Percentiles rank a stretch among this genome's conserved stretches.
phyloP scores from a whole-genome alignment of 2,888 invertebrate species.

The Heliconius ethilla region DNA sequence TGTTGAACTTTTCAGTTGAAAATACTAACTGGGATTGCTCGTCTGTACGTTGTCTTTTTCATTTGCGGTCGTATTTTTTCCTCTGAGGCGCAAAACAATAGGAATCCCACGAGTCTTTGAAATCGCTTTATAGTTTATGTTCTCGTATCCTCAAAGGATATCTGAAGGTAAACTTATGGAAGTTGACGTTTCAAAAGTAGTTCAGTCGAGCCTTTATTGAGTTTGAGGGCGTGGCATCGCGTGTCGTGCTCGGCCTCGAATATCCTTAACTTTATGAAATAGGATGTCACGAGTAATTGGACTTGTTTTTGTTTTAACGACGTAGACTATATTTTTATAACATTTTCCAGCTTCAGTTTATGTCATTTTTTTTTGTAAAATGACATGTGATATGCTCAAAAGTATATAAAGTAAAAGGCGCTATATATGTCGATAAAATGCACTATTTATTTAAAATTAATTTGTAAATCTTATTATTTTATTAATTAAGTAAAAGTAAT shows the following conservation, averaged over 20 bases:
- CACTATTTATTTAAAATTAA: too few species aligned
- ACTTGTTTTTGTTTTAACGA: conserved; percentile 16
- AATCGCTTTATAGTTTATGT: conserved; percentile 26
- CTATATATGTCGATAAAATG: not conserved
- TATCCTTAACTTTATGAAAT: conserved; percentile 36
- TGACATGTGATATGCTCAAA: not conserved
- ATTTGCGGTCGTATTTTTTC: conserved; percentile 49
- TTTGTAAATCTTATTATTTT: too few species aligned
- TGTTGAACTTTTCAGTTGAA: conserved; percentile 47
- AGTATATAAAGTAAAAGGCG: not conserved
- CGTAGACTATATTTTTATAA: conserved; percentile 9
- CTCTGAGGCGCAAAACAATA: conserved; percentile 32
- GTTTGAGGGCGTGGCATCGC: conserved; percentile 55
- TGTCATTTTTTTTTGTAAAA: not conserved
- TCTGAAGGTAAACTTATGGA: conserved; percentile 39
- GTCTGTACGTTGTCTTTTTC: conserved; percentile 50
- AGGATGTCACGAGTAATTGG: conserved; percentile 32
- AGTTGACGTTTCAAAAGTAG: conserved; percentile 43
- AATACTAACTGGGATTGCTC: conserved; percentile 47
- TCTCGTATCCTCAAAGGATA: conserved; percentile 20
- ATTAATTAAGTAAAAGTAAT: too few species aligned
- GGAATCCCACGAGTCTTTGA: conserved; percentile 24
- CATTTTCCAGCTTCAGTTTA: not conserved
- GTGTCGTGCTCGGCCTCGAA: conserved; percentile 39
- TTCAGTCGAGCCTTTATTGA: conserved; percentile 37